Evolutionary conservation across 1,140 invertebrate genomes (phyloP).

Genomic region (Lepidotrigona ventralis): DNA sequence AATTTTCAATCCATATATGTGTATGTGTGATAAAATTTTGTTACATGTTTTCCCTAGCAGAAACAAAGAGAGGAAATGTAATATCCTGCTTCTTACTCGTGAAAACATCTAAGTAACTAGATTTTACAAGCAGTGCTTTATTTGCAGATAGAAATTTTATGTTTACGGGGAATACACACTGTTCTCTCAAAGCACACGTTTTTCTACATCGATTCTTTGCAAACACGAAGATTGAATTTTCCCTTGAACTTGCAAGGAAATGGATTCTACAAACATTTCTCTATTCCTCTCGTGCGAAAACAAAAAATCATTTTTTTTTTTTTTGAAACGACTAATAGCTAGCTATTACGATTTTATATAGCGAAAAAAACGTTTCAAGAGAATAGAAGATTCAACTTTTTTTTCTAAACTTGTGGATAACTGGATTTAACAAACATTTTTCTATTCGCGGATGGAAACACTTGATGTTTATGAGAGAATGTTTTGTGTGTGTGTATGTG

Average conservation of each 20-base stretch:
- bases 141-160: no score
- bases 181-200: no score
- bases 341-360: not conserved
- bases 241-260: not conserved
- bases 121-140: no score
- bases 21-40: no score
- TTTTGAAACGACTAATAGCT: not conserved
- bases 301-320: no score
- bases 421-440: not conserved
- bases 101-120: no score
- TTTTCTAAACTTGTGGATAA: not conserved
- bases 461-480: not conserved
- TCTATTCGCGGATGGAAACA: not conserved
- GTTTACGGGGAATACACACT: no score
- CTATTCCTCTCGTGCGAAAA: not conserved
- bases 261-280: not conserved
- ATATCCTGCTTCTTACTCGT: no score
- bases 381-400: not conserved
- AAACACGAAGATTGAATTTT: not conserved
- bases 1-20: no score
- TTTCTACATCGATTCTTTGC: not conserved
- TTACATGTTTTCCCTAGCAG: no score
- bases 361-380: not conserved
- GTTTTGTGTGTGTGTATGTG: not conserved
- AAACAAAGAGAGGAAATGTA: no score